Evolutionary conservation across 2,888 invertebrate genomes (phyloP).

Genomic region (Parapristionchus giblindavisi): DNA sequence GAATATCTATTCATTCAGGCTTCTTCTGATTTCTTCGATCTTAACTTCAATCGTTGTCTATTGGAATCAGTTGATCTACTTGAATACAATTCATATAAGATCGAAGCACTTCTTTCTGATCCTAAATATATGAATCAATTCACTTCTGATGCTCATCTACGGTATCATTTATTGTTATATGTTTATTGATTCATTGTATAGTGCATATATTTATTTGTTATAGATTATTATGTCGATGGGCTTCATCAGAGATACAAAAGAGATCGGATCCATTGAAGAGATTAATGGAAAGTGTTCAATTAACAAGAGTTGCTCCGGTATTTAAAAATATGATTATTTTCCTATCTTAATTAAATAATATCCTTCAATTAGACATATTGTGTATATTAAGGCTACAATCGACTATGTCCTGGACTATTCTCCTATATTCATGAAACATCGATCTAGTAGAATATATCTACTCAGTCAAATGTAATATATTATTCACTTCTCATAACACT

Average conservation of each 20-base stretch:
- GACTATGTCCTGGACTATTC: conserved; percentile 75
- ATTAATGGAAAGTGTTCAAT: conserved; percentile 70
- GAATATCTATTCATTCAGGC: conserved; percentile 40
- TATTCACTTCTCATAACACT: background rate
- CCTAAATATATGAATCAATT: conserved; percentile 71
- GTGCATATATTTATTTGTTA: conserved; percentile 36
- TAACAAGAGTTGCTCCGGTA: conserved; percentile 48
- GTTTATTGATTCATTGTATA: background rate
- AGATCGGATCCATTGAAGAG: conserved; percentile 75
- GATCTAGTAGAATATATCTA: conserved; percentile 75
- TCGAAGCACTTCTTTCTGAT: conserved; percentile 75
- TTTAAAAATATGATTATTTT: background rate
- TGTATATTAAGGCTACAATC: conserved; percentile 51
- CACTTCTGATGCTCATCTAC: conserved; percentile 68
- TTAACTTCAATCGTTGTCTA: conserved; percentile 70
- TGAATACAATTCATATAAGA: conserved; percentile 72
- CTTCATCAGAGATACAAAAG: conserved; percentile 72
- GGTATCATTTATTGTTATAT: conserved; percentile 41
- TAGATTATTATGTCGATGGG: conserved; percentile 75
- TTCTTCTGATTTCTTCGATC: conserved; percentile 61
- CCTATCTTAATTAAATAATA: background rate
- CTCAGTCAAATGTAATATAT: conserved; percentile 72
- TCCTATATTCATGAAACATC: conserved; percentile 75
- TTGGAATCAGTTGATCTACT: conserved; percentile 75
- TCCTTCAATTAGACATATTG: background rate